A percentile compares a stretch with the other conserved stretches of the same genome.
These are phyloP conservation scores for Darevskia nairensis DNA, from an alignment of 2,797 vertebrate genomes.

Conservation along the genomic window DNA sequence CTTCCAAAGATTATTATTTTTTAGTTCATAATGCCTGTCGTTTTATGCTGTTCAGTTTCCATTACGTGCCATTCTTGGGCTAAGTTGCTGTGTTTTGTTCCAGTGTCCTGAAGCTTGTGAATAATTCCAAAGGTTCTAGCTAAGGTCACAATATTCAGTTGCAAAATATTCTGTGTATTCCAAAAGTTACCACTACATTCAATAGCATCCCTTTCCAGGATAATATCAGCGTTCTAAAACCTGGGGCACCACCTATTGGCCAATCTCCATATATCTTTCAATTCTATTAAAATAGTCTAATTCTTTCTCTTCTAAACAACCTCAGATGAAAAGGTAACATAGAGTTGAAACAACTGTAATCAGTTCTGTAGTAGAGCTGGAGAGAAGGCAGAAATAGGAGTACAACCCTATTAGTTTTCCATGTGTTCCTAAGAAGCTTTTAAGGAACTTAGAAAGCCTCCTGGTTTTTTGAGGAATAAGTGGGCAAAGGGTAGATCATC, in stretches of 20 bases:
- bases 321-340: background rate
- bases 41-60: background rate
- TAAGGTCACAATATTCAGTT: background rate
- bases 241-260: slow-evolving; percentile 30
- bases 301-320: background rate
- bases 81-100: slow-evolving; percentile 15
- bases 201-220: slow-evolving; percentile 12
- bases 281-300: slow-evolving; percentile 19
- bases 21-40: no score
- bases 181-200: background rate
- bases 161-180: background rate
- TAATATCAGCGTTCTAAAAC: slow-evolving; percentile 16
- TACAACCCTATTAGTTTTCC: background rate
- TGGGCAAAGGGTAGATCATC: background rate
- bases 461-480: background rate
- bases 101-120: slow-evolving; percentile 14
- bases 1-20: no score
- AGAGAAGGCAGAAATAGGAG: background rate
- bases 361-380: background rate
- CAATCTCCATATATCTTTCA: slow-evolving; percentile 9
- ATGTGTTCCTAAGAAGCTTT: background rate
- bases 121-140: background rate
- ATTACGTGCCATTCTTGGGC: background rate
- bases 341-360: background rate
- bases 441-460: background rate